phyloP scores from a whole-genome alignment of 2,113 vertebrate genomes.

The Parus major region DNA sequence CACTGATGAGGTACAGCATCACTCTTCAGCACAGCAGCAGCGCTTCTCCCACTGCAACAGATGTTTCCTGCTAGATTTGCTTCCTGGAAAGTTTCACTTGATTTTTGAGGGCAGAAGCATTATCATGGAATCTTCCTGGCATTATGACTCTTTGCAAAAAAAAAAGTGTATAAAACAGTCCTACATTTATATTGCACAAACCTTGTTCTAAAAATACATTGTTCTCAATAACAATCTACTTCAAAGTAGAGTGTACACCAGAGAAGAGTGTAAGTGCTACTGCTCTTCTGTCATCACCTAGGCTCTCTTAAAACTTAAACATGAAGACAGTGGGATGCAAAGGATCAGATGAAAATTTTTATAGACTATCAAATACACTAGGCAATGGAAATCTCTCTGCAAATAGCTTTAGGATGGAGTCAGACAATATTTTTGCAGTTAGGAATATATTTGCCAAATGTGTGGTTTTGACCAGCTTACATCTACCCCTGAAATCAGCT shows the following conservation, averaged over 20 bases:
- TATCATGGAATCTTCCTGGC: neutral
- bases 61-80: neutral
- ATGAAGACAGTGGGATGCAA: neutral
- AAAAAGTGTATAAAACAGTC: neutral
- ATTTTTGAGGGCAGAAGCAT: neutral
- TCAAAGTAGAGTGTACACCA: neutral
- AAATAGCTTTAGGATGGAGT: neutral
- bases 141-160: neutral
- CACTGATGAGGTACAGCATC: neutral
- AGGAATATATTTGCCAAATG: neutral
- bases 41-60: neutral
- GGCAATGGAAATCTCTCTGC: neutral
- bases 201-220: slow-evolving; percentile 15
- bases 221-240: neutral
- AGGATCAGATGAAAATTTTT: neutral
- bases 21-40: neutral
- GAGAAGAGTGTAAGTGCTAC: neutral
- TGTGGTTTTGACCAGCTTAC: neutral
- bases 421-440: neutral
- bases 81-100: neutral
- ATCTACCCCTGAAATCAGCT: neutral
- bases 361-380: neutral
- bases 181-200: neutral
- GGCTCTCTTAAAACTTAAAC: neutral
- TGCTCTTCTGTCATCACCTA: neutral